Conservation (phyloP, 1,140 invertebrate species). For the Rhopalosiphum maidis region DNA sequence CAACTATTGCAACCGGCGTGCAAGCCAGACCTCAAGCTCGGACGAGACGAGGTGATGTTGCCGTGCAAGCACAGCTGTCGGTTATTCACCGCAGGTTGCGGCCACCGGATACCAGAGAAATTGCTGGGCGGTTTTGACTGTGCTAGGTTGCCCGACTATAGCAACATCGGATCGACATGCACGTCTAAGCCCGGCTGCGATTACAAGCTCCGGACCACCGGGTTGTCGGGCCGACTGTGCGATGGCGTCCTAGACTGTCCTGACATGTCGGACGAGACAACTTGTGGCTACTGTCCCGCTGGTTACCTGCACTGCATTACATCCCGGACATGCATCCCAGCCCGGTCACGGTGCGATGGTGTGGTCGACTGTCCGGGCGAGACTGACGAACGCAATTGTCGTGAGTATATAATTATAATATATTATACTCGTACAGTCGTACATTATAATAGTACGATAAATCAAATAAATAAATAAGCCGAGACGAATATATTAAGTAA, state of each 20-base stretch:
- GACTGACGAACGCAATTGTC: slow-evolving; percentile 83
- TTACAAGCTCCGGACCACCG: slow-evolving; percentile 59
- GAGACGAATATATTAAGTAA: background rate
- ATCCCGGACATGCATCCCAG: slow-evolving; percentile 75
- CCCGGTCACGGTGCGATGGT: slow-evolving; percentile 78
- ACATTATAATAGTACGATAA: background rate
- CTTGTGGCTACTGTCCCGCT: slow-evolving; percentile 77
- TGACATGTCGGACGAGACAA: slow-evolving; percentile 80
- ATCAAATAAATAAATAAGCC: no score
- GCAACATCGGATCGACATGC: slow-evolving; percentile 72
- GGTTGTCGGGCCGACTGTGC: slow-evolving; percentile 69
- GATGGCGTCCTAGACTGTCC: slow-evolving; percentile 87
- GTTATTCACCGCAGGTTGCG: slow-evolving; percentile 83
- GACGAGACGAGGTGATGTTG: slow-evolving; percentile 68
- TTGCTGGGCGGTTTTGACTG: slow-evolving; percentile 79
- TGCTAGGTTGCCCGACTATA: slow-evolving; percentile 79
- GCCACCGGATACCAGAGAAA: slow-evolving; percentile 72
- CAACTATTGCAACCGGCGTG: slow-evolving; percentile 83
- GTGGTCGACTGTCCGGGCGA: slow-evolving; percentile 83
- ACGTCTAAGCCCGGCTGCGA: slow-evolving; percentile 63
- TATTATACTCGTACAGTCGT: background rate
- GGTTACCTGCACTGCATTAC: slow-evolving; percentile 76
- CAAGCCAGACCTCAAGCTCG: slow-evolving; percentile 62
- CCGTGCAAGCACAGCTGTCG: slow-evolving; percentile 86
- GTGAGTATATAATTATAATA: slow-evolving; percentile 67